phyloP scores from a whole-genome alignment of 2,888 invertebrate species.

The Drosophila mulleri region DNA sequence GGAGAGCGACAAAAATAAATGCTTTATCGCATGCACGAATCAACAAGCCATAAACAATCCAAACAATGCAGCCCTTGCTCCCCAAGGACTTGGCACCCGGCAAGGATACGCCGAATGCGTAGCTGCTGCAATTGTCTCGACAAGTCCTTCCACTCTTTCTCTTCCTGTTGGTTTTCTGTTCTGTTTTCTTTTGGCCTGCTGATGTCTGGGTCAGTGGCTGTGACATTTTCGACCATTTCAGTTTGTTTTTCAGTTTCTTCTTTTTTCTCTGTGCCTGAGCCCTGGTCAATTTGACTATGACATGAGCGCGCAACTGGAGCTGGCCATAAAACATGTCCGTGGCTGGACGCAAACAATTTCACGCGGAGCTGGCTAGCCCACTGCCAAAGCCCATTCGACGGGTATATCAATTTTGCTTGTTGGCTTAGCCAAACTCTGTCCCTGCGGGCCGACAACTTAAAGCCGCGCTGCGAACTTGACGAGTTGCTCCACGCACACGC shows the following conservation, averaged over 20 bases:
- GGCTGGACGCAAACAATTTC: conserved; percentile 59
- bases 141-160: conserved; percentile 12
- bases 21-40: conserved; percentile 65
- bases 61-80: conserved; percentile 34
- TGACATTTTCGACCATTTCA: conserved; percentile 22
- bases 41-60: conserved; percentile 74
- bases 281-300: conserved; percentile 81
- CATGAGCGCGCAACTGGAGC: conserved; percentile 45
- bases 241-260: conserved; percentile 8
- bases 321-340: conserved; percentile 58
- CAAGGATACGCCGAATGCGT: conserved; percentile 39
- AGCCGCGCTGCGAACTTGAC: conserved; percentile 40
- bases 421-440: conserved; percentile 44
- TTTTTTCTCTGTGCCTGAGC: conserved; percentile 31
- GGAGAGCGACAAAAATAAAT: conserved; percentile 60
- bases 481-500: conserved; percentile 59
- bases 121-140: conserved; percentile 41
- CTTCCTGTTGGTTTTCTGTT: conserved; percentile 13
- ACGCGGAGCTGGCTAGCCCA: conserved; percentile 34
- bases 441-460: conserved; percentile 51
- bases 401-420: conserved; percentile 62
- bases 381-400: conserved; percentile 39
- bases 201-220: conserved; percentile 57
- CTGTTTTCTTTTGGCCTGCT: conserved; percentile 21
- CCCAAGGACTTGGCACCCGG: conserved; percentile 43